Base-by-base conservation (phyloP, 2,888 invertebrate genomes). In the Athalia rosae region DNA sequence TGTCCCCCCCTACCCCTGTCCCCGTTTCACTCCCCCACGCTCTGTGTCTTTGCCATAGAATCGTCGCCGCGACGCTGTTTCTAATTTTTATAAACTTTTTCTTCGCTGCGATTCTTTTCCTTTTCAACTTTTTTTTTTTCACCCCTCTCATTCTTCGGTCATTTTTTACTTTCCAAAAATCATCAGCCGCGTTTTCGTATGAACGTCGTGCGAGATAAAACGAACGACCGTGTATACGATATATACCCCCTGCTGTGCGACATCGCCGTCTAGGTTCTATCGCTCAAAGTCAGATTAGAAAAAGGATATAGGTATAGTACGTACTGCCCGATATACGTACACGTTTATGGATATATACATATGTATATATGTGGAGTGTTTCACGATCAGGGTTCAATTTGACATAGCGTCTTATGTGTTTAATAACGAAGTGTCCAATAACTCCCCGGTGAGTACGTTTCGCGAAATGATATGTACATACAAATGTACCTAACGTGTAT, bases 251-350 rank as follows among this genome's bases (percentile, higher is more conserved):
- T 78, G 82, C 83, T 81, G 81, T 77, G 63, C 11, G 3, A 15
- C 15, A 82, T 28, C 28, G 28, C 28, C 28, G 28, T 28, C 28
- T 28, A 28, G 1, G 1, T 28, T 28, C 86, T 85, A 87, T 87
- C 86, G 85, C 86, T 87, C 87, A 87, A 87, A 86, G 86, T 87
- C 86, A 86, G 63, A 43, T 63, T 63, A 63, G 13, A 63, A 63
- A 63, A 28, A 28, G 28, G 28, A 28, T 28, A 28, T n/a, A 11
- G 53, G 7, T 53, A n/a, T 53, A 53, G 28, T 53, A 50, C 50
- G 8, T 50, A 50, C 8, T n/a, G n/a, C n/a, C n/a, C n/a, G n/a
- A n/a, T n/a, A 50, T 50, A 50, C 50, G 50, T 50, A 50, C 50
- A 50, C 11, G 11, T 3, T 9, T 11, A 50, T 50, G 11, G 7